phyloP scores from a whole-genome alignment of 2,113 vertebrate genomes.

The Mirounga angustirostris region DNA sequence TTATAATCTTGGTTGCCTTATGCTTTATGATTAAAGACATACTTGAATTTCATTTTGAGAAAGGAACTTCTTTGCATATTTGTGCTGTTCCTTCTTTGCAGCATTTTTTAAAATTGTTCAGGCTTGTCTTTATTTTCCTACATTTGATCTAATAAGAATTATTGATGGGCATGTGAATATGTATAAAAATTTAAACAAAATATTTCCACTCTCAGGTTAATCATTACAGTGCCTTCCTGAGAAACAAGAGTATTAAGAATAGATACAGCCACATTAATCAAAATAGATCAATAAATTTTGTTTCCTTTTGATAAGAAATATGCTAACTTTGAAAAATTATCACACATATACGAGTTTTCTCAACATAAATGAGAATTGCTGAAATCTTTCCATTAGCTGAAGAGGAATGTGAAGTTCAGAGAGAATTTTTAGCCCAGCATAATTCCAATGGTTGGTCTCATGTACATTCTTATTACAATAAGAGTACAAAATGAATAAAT shows the following conservation, averaged over 20 bases:
- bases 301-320: neutral
- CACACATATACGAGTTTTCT: neutral
- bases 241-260: neutral
- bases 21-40: neutral
- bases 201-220: neutral
- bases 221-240: neutral
- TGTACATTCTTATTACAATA: neutral
- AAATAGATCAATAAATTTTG: neutral
- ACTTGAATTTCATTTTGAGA: constrained; percentile 23
- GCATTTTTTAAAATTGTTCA: neutral
- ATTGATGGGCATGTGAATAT: neutral
- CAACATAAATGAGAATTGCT: neutral
- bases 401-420: neutral
- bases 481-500: neutral
- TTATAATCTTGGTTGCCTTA: neutral
- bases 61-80: neutral
- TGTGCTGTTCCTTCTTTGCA: neutral
- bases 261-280: neutral
- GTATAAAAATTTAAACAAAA: constrained; percentile 2
- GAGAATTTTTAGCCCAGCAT: neutral
- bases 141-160: constrained; percentile 40
- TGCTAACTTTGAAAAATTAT: neutral
- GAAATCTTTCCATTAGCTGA: neutral
- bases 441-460: neutral
- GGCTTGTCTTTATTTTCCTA: neutral